Base-by-base conservation (phyloP, 2,888 invertebrate genomes). In the Monopis laevigella region DNA sequence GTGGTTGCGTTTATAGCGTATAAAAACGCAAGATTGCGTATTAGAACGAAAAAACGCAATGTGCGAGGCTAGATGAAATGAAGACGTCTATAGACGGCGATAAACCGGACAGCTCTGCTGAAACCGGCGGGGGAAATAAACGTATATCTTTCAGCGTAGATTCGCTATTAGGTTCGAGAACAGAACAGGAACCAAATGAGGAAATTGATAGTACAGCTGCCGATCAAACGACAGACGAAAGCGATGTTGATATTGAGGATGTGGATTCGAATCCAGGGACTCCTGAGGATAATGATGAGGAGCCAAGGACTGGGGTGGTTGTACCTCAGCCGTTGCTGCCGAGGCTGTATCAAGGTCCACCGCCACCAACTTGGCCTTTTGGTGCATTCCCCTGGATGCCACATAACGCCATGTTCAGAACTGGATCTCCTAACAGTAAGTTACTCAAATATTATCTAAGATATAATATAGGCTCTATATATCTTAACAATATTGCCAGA, bases 121-220 rank as follows among this genome's bases (percentile, higher is more conserved):
- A 75, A 52, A 77, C 77, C 39, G 69, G 61, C 55, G 71, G 83
- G 55, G 70, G 83, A 48, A 86, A 85, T 59, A 82, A 86, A 51
- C 86, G 88, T 53, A 88, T 89, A 58, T 88, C 88, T 46, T 89
- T 89, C 65, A 89, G 88, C 69, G 88, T 89, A 36, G 89, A 89
- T 65, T 83, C 88, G 0, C 58, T 89, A 14, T 61, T 89, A 24
- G 71, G 75, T 17, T 62, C 74, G 50, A 59, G 72, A 49, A 61
- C 55, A 13, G 65, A 68, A 30, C 63, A 66, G 0, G 13, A 16
- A 10, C 51, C 51, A 0, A 67, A 71, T 45, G 70, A 67, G n/a
- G 40, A 40, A 12, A 17, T 13, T 2, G 43, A 40, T 18, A 42
- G 39, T 12, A 36, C 28, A 13, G 35, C 29, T 12, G 36, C 28